These are phyloP conservation scores for Oplegnathus fasciatus DNA, from an alignment of 2,113 vertebrate species.

Conservation along the genomic window DNA sequence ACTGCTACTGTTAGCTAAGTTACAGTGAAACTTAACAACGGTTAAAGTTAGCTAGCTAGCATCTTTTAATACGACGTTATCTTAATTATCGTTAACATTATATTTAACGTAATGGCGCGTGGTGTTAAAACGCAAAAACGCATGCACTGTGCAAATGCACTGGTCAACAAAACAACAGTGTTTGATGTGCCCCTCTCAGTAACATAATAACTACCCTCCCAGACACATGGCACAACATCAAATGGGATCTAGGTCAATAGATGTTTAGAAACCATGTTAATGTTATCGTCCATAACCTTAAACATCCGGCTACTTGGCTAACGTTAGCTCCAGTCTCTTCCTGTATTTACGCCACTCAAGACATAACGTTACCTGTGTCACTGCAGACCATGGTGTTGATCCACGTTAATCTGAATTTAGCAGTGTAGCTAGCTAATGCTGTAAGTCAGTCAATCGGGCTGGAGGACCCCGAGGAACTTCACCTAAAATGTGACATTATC, in stretches of 20 bases:
- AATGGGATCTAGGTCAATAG: neutral
- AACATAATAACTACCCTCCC: neutral
- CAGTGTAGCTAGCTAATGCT: neutral
- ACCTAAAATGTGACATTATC: too few species aligned
- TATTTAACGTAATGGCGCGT: neutral
- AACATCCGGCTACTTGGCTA: neutral
- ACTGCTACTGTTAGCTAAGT: neutral
- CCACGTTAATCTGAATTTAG: neutral
- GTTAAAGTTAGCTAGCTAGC: neutral
- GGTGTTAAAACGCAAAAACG: neutral
- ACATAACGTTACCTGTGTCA: neutral
- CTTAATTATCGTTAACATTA: neutral
- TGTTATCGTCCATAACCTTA: neutral
- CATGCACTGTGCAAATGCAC: neutral
- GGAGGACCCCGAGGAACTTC: neutral
- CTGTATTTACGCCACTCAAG: too few species aligned
- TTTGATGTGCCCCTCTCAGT: neutral
- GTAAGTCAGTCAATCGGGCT: fast-evolving
- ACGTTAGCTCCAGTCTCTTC: neutral
- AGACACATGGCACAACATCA: neutral
- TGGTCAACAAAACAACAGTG: neutral
- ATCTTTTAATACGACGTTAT: neutral
- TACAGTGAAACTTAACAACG: neutral
- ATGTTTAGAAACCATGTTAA: neutral
- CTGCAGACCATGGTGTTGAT: neutral